Conservation (phyloP, 2,113 vertebrate species). For the Ancistrus triradiatus region DNA sequence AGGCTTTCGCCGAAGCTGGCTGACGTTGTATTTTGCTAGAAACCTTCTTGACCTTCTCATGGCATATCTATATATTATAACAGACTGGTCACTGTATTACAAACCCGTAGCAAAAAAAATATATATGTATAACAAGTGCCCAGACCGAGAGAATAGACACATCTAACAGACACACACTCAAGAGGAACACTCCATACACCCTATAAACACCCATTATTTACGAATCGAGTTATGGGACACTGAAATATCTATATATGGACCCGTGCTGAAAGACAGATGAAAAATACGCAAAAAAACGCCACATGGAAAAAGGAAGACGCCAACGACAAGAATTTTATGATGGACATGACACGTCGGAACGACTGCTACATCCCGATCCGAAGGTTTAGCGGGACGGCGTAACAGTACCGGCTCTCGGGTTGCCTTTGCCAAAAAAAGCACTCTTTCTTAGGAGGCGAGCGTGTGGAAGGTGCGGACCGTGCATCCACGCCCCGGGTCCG, state of each 20-base stretch:
- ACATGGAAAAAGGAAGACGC: conserved; percentile 8
- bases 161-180: conserved; percentile 27
- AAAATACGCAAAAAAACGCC: conserved; percentile 42
- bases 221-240: conserved; percentile 55
- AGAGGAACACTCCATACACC: conserved; percentile 32
- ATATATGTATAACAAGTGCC: conserved; percentile 59
- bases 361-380: conserved; percentile 40
- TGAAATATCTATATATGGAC: conserved; percentile 57
- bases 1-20: too few species aligned
- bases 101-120: conserved; percentile 70
- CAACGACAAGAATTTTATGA: conserved; percentile 36
- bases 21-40: conserved; percentile 54
- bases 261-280: conserved; percentile 36
- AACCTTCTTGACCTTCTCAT: conserved; percentile 59
- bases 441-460: conserved; percentile 46
- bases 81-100: conserved; percentile 76
- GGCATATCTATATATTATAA: conserved; percentile 43
- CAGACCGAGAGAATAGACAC: conserved; percentile 63
- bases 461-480: conserved; percentile 5
- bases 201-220: conserved; percentile 47
- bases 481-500: conserved; percentile 34
- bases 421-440: conserved; percentile 51
- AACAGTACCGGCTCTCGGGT: not conserved
- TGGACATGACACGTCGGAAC: conserved; percentile 43
- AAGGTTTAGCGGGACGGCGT: conserved; percentile 30